Evolutionary conservation across 2,797 vertebrate species (phyloP).

Genomic region (Cuculus canorus): DNA sequence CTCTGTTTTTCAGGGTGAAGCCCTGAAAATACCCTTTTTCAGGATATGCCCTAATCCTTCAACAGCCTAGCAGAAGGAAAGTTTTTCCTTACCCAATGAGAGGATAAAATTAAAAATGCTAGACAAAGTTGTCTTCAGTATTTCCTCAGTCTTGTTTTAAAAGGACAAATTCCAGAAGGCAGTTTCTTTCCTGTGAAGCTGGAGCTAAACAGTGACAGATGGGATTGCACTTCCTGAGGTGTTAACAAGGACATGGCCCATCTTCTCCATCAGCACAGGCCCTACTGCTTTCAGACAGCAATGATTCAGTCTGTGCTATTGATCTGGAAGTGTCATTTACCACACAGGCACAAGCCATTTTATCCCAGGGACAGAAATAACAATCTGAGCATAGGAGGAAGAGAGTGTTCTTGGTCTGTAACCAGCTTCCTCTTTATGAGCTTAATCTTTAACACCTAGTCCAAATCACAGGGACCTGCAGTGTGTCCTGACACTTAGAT

Average conservation of each 20-base stretch:
- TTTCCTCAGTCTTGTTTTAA: slow-evolving; percentile 1
- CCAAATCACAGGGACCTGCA: not conserved
- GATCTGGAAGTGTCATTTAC: slow-evolving; percentile 52
- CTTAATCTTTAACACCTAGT: slow-evolving; percentile 2
- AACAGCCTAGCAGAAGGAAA: not conserved
- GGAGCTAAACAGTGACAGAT: slow-evolving; percentile 39
- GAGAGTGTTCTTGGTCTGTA: slow-evolving; percentile 5
- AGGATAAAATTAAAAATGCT: not conserved
- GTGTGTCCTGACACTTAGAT: not conserved
- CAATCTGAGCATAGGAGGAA: not conserved
- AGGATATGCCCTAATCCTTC: not conserved
- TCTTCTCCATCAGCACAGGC: not conserved
- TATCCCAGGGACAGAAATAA: slow-evolving; percentile 46
- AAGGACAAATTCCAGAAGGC: slow-evolving; percentile 34
- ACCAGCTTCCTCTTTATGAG: not conserved
- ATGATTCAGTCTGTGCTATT: slow-evolving; percentile 14
- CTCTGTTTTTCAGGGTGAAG: not conserved
- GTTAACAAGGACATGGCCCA: slow-evolving; percentile 39
- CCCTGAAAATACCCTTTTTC: too few relatives aligned
- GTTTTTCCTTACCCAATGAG: not conserved
- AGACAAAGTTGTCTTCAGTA: not conserved
- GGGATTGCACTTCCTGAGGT: slow-evolving; percentile 37
- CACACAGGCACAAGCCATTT: not conserved
- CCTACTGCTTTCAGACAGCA: not conserved
- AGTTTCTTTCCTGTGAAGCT: slow-evolving; percentile 11